Percentiles rank a stretch among this genome's conserved stretches.
phyloP scores from a whole-genome alignment of 92 coral and sea anemone genomes.

The Zoanthus sansibaricus region DNA sequence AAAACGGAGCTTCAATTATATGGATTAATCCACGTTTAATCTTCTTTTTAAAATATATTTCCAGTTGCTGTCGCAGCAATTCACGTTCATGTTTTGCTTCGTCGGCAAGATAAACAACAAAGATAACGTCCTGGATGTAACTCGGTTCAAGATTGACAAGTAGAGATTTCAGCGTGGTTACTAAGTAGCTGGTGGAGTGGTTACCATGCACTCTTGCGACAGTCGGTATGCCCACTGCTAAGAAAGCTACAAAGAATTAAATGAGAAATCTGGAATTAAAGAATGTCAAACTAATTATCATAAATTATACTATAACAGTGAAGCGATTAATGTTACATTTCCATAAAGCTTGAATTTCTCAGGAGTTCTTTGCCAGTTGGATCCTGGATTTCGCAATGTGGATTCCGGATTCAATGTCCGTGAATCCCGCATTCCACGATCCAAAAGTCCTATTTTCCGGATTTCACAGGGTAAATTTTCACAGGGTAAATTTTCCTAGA shows the following conservation, averaged over 20 bases:
- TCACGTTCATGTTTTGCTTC: slow-evolving; percentile 62
- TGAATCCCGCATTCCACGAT: no score
- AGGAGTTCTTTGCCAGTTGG: no score
- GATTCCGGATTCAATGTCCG: no score
- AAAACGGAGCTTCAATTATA: slow-evolving; percentile 80
- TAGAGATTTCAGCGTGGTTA: slow-evolving; percentile 68
- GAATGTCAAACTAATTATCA: no score
- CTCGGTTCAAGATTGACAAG: slow-evolving; percentile 47
- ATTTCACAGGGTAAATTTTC: no score
- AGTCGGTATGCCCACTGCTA: slow-evolving; percentile 91
- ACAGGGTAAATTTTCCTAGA: no score
- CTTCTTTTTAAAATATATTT: slow-evolving; percentile 56
- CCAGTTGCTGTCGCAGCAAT: slow-evolving; percentile 44
- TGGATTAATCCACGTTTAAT: slow-evolving; percentile 74
- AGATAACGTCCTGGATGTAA: slow-evolving; percentile 52
- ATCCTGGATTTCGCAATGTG: no score
- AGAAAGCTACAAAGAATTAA: slow-evolving; percentile 59
- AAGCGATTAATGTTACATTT: no score
- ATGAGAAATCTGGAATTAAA: no score
- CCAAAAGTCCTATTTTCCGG: no score
- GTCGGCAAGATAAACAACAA: slow-evolving; percentile 90
- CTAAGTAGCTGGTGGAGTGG: slow-evolving; percentile 64
- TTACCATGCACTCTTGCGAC: slow-evolving; percentile 69
- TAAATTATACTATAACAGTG: no score
- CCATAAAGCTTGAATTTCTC: no score